phyloP scores from a whole-genome alignment of 2,888 invertebrate species.

The Pherbina coryleti region DNA sequence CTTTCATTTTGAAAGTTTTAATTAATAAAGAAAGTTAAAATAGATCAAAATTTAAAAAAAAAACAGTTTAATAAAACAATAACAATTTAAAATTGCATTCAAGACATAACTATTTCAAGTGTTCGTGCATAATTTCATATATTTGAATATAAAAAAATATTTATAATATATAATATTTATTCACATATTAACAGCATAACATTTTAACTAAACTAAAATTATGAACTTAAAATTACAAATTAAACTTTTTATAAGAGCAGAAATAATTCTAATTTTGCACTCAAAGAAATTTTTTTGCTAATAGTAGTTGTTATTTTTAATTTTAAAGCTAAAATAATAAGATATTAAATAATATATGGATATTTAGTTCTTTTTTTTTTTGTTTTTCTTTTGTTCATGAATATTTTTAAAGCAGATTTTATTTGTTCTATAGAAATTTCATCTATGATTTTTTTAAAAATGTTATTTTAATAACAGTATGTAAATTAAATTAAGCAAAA shows the following conservation, averaged over 20 bases:
- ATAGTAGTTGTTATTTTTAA: no score
- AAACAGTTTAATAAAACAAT: slow-evolving; percentile 33
- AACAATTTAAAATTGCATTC: slow-evolving; percentile 40
- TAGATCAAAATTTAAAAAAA: slow-evolving; percentile 16
- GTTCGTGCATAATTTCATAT: slow-evolving; percentile 18
- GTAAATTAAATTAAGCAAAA: neutral
- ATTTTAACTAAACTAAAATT: slow-evolving; percentile 1
- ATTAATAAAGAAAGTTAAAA: slow-evolving; percentile 12
- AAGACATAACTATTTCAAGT: neutral
- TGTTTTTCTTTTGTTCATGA: no score
- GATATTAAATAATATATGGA: no score
- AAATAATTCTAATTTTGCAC: no score
- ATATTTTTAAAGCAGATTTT: no score
- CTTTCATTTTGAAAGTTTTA: neutral
- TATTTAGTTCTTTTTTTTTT: no score
- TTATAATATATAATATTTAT: slow-evolving; percentile 16
- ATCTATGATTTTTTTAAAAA: no score
- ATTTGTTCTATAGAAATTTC: no score
- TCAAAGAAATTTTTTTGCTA: no score
- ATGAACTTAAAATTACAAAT: slow-evolving; percentile 18
- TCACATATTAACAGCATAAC: slow-evolving; percentile 30
- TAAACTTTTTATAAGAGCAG: neutral
- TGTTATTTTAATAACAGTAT: neutral
- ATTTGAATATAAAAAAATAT: slow-evolving; percentile 30
- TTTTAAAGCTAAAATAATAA: neutral